Base-by-base conservation (phyloP, 2,888 invertebrate species). In the Apotomis capreana region DNA sequence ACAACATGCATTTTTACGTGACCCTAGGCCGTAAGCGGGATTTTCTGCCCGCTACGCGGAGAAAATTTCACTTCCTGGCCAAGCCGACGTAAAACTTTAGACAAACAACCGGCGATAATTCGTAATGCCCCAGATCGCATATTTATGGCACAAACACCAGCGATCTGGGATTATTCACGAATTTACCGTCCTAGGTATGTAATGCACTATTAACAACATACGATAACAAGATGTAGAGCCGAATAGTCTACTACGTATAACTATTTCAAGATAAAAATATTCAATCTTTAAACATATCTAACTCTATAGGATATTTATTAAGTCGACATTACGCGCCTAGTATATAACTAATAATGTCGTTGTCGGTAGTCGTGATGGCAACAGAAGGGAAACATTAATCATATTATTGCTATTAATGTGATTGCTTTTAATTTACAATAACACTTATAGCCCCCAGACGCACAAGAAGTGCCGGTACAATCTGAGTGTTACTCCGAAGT, bases 181-280 rank as follows among this genome's bases (percentile, higher is more conserved):
- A 26, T 26, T 26, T 26, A 26, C 26, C 26, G 26, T 2, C 26
- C 26, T 26, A 26, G 26, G 1, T 26, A 26, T 26, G 26, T 26
- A 26, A 26, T 26, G 26, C 26, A 26, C 26, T 26, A 26, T 26
- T 78, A 89, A 89, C 89, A 88, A 87, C 85, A 85, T 87, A 83
- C 79, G 78, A 79, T 82, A 85, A 86, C 84, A 89, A 87, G 76
- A 83, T 77, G 79, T 85, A 86, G 86, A 85, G 85, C 86, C 85
- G 82, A 85, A 85, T 81, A 76, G 72, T 74, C 72, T 79, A 77
- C 64, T 70, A 26, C 26, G 26, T 26, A 49, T 71, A 72, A 75
- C 73, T 70, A 70, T 73, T 70, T 74, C 67, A 71, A 70, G 64
- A 64, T 69, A 73, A 69, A 75, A 69, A 55, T 67, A 67, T 73